These are phyloP conservation scores for Sander lucioperca DNA, from an alignment of 2,113 vertebrate genomes.

Conservation along the genomic window DNA sequence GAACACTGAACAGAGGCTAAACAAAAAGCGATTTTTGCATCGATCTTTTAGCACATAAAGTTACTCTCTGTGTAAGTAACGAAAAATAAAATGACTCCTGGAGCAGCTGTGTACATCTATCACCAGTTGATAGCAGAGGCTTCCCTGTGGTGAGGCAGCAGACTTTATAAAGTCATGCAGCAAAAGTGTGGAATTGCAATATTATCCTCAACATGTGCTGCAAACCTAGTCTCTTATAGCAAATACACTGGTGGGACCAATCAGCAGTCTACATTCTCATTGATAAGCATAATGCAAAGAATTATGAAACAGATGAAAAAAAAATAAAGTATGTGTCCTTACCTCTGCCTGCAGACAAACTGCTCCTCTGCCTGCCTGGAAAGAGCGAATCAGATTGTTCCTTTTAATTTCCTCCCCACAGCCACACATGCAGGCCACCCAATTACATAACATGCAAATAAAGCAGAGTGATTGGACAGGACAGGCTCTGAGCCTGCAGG, in stretches of 20 bases:
- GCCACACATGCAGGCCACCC: neutral
- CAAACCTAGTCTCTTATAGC: neutral
- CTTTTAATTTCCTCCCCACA: neutral
- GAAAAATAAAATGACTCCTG: neutral
- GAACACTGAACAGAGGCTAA: neutral
- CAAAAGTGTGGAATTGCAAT: too few species aligned
- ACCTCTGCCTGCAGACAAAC: too few species aligned
- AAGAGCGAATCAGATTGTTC: neutral
- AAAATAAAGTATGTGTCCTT: too few species aligned
- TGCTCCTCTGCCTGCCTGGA: neutral
- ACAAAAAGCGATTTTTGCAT: neutral
- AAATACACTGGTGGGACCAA: too few species aligned
- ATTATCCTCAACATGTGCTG: neutral
- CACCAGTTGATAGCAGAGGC: too few species aligned
- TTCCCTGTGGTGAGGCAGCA: too few species aligned
- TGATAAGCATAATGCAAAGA: too few species aligned
- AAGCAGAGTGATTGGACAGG: neutral
- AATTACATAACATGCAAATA: neutral
- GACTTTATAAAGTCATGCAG: neutral
- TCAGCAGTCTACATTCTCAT: too few species aligned
- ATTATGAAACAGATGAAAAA: too few species aligned
- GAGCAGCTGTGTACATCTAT: neutral
- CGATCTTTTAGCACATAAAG: neutral
- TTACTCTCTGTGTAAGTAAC: neutral
- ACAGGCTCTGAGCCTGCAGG: neutral